Evolutionary conservation across 2,888 invertebrate genomes (phyloP).

Genomic region (Sicus ferrugineus): DNA sequence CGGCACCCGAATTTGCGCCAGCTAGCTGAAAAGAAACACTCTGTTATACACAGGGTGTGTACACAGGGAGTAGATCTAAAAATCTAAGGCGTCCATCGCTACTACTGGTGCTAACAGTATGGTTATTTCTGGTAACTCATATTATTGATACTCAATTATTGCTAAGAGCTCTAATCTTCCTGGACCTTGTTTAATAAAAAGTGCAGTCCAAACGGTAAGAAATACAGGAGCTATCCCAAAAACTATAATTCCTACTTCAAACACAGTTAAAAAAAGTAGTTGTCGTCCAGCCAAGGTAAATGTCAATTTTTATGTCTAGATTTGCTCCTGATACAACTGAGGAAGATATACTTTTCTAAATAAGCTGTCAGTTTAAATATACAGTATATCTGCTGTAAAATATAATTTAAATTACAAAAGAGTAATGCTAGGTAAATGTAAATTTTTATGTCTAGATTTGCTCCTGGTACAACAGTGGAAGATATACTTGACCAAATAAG

Average conservation of each 20-base stretch:
- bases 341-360: neutral
- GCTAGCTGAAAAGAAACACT: too few relatives aligned
- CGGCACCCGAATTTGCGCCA: too few relatives aligned
- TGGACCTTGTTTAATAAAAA: too few relatives aligned
- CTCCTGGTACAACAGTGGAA: neutral
- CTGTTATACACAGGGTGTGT: too few relatives aligned
- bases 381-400: neutral
- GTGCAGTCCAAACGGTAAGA: neutral
- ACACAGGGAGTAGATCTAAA: too few relatives aligned
- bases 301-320: neutral
- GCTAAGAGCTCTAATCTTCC: too few relatives aligned
- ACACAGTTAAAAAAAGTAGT: neutral
- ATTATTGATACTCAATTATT: too few relatives aligned
- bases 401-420: neutral
- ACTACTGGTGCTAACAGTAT: too few relatives aligned
- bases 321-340: neutral
- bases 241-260: neutral
- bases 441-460: neutral
- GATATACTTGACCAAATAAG: neutral
- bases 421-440: too few relatives aligned
- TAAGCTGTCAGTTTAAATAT: neutral
- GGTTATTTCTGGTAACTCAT: too few relatives aligned
- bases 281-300: neutral
- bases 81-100: too few relatives aligned
- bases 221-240: neutral